Evolutionary conservation across 2,888 invertebrate genomes (phyloP), one percentile per base, ranked within the genome.

Genomic region (Dasysyrphus tricinctus): DNA sequence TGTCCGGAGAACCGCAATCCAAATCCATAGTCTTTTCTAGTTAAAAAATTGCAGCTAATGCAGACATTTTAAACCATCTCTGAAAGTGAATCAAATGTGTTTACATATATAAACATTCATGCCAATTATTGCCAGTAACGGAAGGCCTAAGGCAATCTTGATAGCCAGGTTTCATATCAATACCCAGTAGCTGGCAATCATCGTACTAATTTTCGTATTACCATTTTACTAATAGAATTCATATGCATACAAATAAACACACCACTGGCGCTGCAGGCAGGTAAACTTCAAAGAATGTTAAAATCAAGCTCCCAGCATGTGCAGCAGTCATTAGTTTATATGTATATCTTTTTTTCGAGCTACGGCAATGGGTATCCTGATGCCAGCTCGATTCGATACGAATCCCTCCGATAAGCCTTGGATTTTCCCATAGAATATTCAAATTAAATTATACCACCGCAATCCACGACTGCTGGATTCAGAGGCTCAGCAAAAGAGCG

Each of bases 171-270:
- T 73, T 11, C 34, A 37, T 16, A 24, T 59, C 12, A 67, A 59
- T 74, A 59, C n/a, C 80, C 80, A 67, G 80, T 67, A 80, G 80
- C 67, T 29, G 51, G 72, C 39, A 37, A 37, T 73, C 47, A 24
- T 7, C 34, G 16, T 49, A 57, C 73, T 59, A 51, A 80, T 80
- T 74, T 59, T 42, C 67, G 8, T 29, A 54, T 47, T 57, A 44
- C 44, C 37, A 56, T 65, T 57, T 19, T 34, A n/a, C 65, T 67
- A 44, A 67, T 67, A 59, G 74, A 59, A 67, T 67, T 67, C 67
- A 51, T 59, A 59, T 37, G 9, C 44, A 9, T 8, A 44, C 5
- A 42, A 19, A 59, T 5, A 59, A 24, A 59, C 19, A 44, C 57
- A 47, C 1, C 42, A 14, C 42, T 32, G 32, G 6, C 39, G 67